Evolutionary conservation across 2,113 vertebrate species (phyloP).

Genomic region (Catharus fuscescens): DNA sequence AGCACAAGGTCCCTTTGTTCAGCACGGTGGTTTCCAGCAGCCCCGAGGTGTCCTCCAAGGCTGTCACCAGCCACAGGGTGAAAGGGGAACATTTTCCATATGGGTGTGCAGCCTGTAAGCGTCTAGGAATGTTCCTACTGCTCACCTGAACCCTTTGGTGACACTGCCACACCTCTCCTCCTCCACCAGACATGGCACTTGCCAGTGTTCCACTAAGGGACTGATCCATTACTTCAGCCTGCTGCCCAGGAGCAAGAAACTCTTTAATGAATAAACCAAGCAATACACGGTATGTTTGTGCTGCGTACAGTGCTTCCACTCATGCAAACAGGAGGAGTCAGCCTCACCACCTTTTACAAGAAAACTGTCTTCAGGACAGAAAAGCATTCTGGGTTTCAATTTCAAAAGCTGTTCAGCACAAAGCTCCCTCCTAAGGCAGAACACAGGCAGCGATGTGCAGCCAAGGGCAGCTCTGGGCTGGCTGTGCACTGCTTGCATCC

Average conservation of each 20-base stretch:
- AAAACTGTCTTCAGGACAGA: not conserved
- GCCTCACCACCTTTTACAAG: not conserved
- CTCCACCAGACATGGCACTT: not conserved
- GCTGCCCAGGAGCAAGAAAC: not conserved
- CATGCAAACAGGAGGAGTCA: not conserved
- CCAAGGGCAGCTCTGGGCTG: not conserved
- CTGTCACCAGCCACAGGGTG: not conserved
- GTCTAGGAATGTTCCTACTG: not conserved
- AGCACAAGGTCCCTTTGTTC: not conserved
- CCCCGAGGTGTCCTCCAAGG: not conserved
- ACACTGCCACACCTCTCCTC: not conserved
- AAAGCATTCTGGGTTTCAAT: not conserved
- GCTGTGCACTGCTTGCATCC: not conserved
- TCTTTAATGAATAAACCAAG: not conserved
- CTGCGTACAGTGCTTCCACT: fast-evolving
- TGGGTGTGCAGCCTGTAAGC: not conserved
- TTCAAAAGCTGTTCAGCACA: not conserved
- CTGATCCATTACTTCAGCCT: not conserved
- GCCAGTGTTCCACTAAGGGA: not conserved
- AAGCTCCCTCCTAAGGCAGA: not conserved
- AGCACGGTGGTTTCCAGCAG: not conserved
- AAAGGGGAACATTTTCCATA: not conserved
- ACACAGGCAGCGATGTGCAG: fast-evolving
- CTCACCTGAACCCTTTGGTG: not conserved
- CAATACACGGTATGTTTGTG: fast-evolving